Conservation (phyloP, 2,888 invertebrate genomes). For the Alloplasta piceator region DNA sequence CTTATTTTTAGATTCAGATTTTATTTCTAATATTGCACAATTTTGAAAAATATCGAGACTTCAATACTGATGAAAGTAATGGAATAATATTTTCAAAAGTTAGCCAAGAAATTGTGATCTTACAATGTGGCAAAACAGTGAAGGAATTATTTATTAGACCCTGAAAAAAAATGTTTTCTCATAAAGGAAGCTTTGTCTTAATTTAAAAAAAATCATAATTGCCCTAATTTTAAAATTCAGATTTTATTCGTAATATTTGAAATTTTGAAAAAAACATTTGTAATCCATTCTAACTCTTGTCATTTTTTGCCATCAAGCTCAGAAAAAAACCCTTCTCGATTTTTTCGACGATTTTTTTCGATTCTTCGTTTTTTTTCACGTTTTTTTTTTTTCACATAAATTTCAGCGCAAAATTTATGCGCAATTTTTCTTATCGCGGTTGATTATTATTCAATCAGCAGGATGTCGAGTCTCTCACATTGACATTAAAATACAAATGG, state of each 20-base stretch:
- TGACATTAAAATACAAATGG: conserved; percentile 41
- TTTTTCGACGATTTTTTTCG: background rate
- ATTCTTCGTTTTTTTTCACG: background rate
- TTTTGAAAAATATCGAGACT: no score
- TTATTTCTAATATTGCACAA: no score
- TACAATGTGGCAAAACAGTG: no score
- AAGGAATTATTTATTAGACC: no score
- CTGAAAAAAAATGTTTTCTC: background rate
- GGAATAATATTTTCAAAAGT: no score
- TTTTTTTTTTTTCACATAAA: background rate
- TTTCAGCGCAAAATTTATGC: background rate
- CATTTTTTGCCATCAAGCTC: background rate
- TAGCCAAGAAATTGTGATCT: no score
- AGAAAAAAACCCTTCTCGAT: background rate
- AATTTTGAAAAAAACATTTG: background rate
- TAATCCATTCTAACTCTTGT: background rate
- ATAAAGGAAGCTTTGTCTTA: background rate
- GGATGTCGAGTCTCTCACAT: conserved; percentile 1
- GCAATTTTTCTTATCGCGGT: conserved; percentile 24
- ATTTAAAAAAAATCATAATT: no score
- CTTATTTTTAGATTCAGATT: background rate
- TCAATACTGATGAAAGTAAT: no score
- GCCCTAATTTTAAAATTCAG: background rate
- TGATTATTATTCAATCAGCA: conserved; percentile 37
- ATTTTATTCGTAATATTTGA: no score